A percentile compares a stretch with the other conserved stretches of the same genome.
Evolutionary conservation across 53 echinoderm and acorn worm species (phyloP).

Genomic region (Paelopatides confundens): DNA sequence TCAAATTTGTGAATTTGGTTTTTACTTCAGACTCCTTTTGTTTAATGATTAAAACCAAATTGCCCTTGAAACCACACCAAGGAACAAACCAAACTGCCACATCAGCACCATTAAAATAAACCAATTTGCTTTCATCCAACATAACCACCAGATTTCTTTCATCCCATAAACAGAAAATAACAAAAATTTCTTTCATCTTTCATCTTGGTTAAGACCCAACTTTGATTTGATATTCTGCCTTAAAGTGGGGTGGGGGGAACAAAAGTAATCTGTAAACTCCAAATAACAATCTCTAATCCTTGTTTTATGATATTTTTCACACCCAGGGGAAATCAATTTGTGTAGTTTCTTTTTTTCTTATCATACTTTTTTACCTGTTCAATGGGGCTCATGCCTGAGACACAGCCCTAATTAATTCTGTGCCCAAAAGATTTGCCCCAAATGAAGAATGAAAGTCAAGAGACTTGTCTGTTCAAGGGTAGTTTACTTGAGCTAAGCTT

Average conservation of each 20-base stretch:
- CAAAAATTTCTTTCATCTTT: background rate
- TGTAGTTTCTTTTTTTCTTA: background rate
- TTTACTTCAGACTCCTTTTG: no score
- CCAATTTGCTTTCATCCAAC: background rate
- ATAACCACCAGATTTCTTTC: background rate
- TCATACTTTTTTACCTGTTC: background rate
- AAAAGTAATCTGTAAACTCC: slow-evolving; percentile 7
- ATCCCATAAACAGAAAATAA: background rate
- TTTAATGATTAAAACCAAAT: no score
- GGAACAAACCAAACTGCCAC: background rate
- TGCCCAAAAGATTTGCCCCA: slow-evolving; percentile 12
- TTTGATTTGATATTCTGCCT: slow-evolving; percentile 9
- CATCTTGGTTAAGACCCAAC: background rate
- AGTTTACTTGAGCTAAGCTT: slow-evolving; percentile 2
- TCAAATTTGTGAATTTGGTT: no score
- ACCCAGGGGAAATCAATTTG: background rate
- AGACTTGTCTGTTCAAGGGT: background rate
- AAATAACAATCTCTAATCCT: background rate
- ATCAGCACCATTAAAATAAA: background rate
- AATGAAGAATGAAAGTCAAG: slow-evolving; percentile 19
- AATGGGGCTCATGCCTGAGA: slow-evolving; percentile 14
- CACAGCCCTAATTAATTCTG: background rate
- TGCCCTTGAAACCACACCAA: background rate
- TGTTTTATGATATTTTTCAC: background rate
- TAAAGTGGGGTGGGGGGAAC: background rate